Base-by-base conservation (phyloP, 2,888 invertebrate species). In the Troides oblongomaculatus region DNA sequence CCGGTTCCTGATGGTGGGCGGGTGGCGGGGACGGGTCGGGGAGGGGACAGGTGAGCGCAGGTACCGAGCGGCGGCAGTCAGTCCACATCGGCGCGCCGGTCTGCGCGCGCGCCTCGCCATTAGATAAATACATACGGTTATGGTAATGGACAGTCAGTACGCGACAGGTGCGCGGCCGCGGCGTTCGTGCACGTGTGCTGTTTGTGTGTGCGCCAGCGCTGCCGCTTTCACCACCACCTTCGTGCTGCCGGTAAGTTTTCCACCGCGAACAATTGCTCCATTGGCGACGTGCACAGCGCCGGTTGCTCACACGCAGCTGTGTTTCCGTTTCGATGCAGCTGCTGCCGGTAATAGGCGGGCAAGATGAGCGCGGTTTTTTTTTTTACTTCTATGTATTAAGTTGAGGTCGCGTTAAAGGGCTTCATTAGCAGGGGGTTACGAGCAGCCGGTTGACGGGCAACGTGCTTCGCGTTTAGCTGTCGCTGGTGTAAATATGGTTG, bases 41-140 rank as follows among this genome's bases (percentile, higher is more conserved):
- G 88, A 87, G 91, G 90, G 90, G 89, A 88, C 89, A 90, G 90
- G 91, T 88, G 90, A 86, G 88, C 88, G 88, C 89, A 90, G 90
- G 92, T 89, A 89, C 86, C 85, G 89, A 84, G 86, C 87, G 83
- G 80, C 82, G 84, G 81, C 83, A 84, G 84, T 86, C 90, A 91
- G 92, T 92, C 84, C 86, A 84, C 83, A 83, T 84, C 88, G 79
- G 81, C 84, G 87, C 85, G 86, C 79, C 86, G 87, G 78, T 79
- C 84, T 88, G 92, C 90, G 90, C 90, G 89, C 86, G 92, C 92
- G 90, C 88, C 79, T 86, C 79, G 82, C 72, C 74, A 81, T 83
- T 79, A 80, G 79, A 81, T 82, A 82, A 84, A 84, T 81, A 82
- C 82, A 80, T 83, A 85, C 82, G 81, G 80, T 84, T 87, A 88